These are phyloP conservation scores for Prorops nasuta DNA, from an alignment of 1,140 invertebrate genomes.

Conservation along the genomic window DNA sequence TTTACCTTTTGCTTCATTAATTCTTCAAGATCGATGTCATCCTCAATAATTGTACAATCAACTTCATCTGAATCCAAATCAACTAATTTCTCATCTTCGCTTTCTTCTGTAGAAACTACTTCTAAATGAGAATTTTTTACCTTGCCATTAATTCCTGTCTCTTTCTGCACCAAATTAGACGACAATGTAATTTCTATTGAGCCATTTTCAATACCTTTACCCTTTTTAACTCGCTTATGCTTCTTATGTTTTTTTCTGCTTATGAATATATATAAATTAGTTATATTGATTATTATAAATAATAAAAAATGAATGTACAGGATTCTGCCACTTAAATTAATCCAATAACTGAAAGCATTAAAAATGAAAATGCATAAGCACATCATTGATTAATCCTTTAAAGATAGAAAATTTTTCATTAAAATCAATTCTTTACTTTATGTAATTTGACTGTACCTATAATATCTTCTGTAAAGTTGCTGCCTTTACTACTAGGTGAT, in stretches of 20 bases:
- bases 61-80: constrained; percentile 73
- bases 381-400: too few species aligned
- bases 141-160: constrained; percentile 46
- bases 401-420: constrained; percentile 1
- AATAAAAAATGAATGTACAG: too few species aligned
- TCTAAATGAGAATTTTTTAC: constrained; percentile 52
- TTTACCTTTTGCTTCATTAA: constrained; percentile 86
- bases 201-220: constrained; percentile 50
- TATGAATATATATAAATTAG: constrained; percentile 9
- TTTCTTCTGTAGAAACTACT: constrained; percentile 70
- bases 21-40: constrained; percentile 84
- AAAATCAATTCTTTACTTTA: too few species aligned
- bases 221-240: constrained; percentile 51
- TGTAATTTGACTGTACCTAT: too few species aligned
- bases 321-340: too few species aligned
- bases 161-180: constrained; percentile 27
- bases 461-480: too few species aligned
- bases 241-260: constrained; percentile 58
- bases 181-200: constrained; percentile 37
- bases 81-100: constrained; percentile 64
- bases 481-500: too few species aligned
- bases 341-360: too few species aligned
- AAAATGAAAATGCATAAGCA: neutral
- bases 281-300: neutral
- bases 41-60: constrained; percentile 74